These are phyloP conservation scores for Caenorhabditis uteleia DNA, from an alignment of 2,888 invertebrate species.

Conservation along the genomic window DNA sequence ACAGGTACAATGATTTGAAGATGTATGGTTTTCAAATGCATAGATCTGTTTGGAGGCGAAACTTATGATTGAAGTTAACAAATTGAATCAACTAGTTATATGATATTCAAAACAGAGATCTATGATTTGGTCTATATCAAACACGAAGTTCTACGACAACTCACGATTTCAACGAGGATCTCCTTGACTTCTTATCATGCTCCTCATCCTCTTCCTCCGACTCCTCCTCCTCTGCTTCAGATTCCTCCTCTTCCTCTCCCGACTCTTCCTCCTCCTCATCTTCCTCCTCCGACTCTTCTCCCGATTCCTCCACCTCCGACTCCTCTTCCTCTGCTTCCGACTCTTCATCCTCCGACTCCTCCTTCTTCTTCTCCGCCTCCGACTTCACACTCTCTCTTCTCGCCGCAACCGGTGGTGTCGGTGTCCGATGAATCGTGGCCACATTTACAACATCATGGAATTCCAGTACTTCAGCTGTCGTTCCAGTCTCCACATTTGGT, in stretches of 20 bases:
- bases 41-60: too few species aligned
- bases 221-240: constrained; percentile 3
- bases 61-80: too few species aligned
- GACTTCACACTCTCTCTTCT: background rate
- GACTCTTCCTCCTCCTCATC: constrained; percentile 8
- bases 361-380: background rate
- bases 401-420: constrained; percentile 21
- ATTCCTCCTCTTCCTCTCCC: constrained; percentile 13
- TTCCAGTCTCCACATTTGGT: constrained; percentile 13
- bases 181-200: background rate
- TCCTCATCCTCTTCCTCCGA: background rate
- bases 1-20: too few species aligned
- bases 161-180: too few species aligned
- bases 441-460: constrained; percentile 25
- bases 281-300: constrained; percentile 13
- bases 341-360: constrained; percentile 8
- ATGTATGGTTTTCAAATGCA: too few species aligned
- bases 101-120: too few species aligned
- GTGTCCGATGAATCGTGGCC: constrained; percentile 24
- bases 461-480: constrained; percentile 33
- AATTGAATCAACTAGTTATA: too few species aligned
- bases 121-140: too few species aligned
- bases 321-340: constrained; percentile 5
- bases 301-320: constrained; percentile 14
- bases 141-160: too few species aligned